These are phyloP conservation scores for Corythucha ciliata DNA, from an alignment of 2,888 invertebrate species.

Conservation along the genomic window DNA sequence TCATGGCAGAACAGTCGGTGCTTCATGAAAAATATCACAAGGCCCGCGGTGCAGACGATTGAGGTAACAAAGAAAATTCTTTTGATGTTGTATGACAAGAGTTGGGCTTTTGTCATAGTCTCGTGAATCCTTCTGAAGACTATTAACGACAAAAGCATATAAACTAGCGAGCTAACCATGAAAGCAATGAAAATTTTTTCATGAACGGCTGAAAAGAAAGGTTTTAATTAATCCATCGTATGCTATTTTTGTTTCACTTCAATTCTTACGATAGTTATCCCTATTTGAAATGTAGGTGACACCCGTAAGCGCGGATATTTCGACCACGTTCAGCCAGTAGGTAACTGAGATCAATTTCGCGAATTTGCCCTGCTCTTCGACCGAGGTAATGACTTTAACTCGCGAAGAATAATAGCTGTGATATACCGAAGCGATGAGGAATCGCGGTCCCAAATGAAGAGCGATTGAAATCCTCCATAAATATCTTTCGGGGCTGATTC, in stretches of 20 bases:
- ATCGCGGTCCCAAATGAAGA: slow-evolving; percentile 80
- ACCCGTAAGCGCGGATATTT: slow-evolving; percentile 76
- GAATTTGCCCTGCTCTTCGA: slow-evolving; percentile 22
- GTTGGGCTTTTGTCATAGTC: slow-evolving; percentile 41
- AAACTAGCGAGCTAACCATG: slow-evolving; percentile 71
- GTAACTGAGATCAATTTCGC: slow-evolving; percentile 50
- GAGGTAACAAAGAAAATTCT: slow-evolving; percentile 65
- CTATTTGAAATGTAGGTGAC: slow-evolving; percentile 89
- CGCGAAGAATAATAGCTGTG: slow-evolving; percentile 68
- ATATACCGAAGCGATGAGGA: slow-evolving; percentile 79
- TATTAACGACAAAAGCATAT: slow-evolving; percentile 69
- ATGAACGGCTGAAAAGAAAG: slow-evolving; percentile 61
- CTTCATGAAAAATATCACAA: slow-evolving; percentile 78
- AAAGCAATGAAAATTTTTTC: slow-evolving; percentile 87
- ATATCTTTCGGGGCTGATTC: slow-evolving; percentile 84
- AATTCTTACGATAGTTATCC: slow-evolving; percentile 85
- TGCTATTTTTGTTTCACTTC: neutral
- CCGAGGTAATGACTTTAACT: slow-evolving; percentile 42
- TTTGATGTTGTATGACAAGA: slow-evolving; percentile 49
- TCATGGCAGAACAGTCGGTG: slow-evolving; percentile 83
- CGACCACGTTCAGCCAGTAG: slow-evolving; percentile 75
- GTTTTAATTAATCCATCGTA: neutral
- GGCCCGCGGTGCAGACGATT: slow-evolving; percentile 67
- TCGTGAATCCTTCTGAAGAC: slow-evolving; percentile 42
- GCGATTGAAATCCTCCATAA: slow-evolving; percentile 88